Evolutionary conservation across 2,113 vertebrate species (phyloP).

Genomic region (Struthidea cinerea): DNA sequence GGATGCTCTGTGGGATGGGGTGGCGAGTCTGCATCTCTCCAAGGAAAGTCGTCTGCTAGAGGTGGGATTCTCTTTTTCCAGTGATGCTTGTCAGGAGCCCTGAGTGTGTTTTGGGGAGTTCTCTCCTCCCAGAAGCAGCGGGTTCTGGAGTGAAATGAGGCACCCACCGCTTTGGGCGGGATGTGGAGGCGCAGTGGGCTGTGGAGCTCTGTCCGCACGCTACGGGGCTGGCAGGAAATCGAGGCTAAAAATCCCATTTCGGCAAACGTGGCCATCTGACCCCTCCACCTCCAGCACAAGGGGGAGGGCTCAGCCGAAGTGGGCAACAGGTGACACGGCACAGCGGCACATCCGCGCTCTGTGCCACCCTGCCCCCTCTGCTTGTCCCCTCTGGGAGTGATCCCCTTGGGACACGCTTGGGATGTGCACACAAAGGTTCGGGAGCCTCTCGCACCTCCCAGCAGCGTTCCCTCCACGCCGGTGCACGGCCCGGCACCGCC

Average conservation of each 20-base stretch:
- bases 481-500: fast-evolving
- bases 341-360: not conserved
- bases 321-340: fast-evolving
- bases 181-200: not conserved
- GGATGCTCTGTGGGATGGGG: not conserved
- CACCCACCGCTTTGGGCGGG: not conserved
- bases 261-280: not conserved
- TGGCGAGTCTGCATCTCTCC: fast-evolving
- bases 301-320: not conserved
- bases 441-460: not conserved
- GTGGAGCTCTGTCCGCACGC: not conserved
- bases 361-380: not conserved
- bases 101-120: not conserved
- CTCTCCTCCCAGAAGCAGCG: not conserved
- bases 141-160: not conserved
- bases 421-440: fast-evolving
- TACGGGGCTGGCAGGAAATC: fast-evolving
- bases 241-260: not conserved
- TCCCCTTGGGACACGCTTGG: fast-evolving
- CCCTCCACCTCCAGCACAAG: not conserved
- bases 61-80: not conserved
- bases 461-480: fast-evolving
- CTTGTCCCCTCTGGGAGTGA: fast-evolving
- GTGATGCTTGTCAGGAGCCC: not conserved
- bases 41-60: too few relatives aligned